Evolutionary conservation across 2,113 vertebrate genomes (phyloP), one percentile per base, ranked within the genome.

Genomic region (Cercopithecus mona): DNA sequence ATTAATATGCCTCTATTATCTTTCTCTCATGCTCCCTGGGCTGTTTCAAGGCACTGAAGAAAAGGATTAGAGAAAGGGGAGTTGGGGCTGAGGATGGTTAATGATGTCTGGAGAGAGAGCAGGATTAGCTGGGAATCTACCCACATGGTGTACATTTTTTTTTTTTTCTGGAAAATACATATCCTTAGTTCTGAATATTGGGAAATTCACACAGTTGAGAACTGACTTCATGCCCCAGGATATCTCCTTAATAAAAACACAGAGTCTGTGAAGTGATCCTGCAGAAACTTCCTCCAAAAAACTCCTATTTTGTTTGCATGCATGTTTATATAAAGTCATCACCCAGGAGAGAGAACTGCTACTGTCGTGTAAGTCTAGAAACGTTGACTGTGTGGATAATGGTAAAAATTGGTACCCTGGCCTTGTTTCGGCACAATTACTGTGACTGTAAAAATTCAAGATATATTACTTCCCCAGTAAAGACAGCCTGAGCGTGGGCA

Each of bases 381-480:
- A 92, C 2, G 0, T 12, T 59, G 87, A 43, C 20, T 70, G n/a
- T n/a, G n/a, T n/a, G n/a, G n/a, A n/a, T n/a, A n/a, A 96, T 92
- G 61, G 20, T 73, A 88, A 96, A 94, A 92, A 81, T 95, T 27
- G 45, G 79, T 84, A 87, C 52, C 72, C 88, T 81, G 64, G 35
- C 75, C 73, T 98, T 93, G 38, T 89, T 35, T 84, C 70, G 84
- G 92, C 80, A 95, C 57, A 75, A 94, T 97, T 76, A 96, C 61
- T 55, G 35, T n/a, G 93, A 87, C 57, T 96, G 96, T 96, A 97
- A 97, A 59, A 94, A 97, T 97, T 98, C 90, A 97, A 87, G 95
- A 96, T 72, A 59, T 48, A 97, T 96, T 83, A 75, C 75, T 94
- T 96, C 96, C 92, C 90, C 87, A 93, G 96, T 88, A 93, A 85